Evolutionary conservation across 1,140 invertebrate genomes (phyloP), one percentile per base, ranked within the genome.

Genomic region (Bombus confusus): DNA sequence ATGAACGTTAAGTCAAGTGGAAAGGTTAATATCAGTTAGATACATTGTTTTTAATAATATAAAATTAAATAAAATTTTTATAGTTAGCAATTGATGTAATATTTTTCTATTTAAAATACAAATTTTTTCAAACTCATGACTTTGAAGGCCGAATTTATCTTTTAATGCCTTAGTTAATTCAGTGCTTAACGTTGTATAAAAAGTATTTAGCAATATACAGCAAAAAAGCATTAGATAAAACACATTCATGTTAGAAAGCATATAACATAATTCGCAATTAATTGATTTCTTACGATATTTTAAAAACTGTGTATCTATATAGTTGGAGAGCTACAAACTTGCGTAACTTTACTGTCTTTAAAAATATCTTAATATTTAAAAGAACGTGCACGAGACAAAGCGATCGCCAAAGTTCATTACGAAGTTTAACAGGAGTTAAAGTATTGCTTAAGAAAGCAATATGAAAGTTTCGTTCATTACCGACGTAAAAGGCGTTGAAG

Each of bases 381-480:
- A 18, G 25, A 5, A 10, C 18, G 34, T 37, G 83, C 86, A 59
- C 74, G 84, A 85, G 87, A 92, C 90, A 90, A 92, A 93, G 83
- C 87, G 83, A 90, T 91, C 88, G 75, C 43, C 78, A 75, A 93
- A 93, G 90, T 92, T 93, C 86, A 83, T 90, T 87, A 87, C 62
- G 41, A 91, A 92, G 86, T 91, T 88, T 86, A 87, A 85, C 86
- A 73, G 66, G 47, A 31, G 75, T 57, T 52, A 52, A 77, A 85
- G 77, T 86, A 91, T 91, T 88, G 91, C 86, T 91, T 88, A 90
- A 91, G 92, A 92, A 92, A 91, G 86, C 87, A 92, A 91, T 87
- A 90, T 77, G 43, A 87, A 92, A 91, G 87, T 91, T 92, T 85
- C 74, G 83, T 91, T 92, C 91, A 92, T 92, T 91, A 92, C 80